These are phyloP conservation scores for Meteorus cinctellus DNA, from an alignment of 2,888 invertebrate species.

Conservation along the genomic window DNA sequence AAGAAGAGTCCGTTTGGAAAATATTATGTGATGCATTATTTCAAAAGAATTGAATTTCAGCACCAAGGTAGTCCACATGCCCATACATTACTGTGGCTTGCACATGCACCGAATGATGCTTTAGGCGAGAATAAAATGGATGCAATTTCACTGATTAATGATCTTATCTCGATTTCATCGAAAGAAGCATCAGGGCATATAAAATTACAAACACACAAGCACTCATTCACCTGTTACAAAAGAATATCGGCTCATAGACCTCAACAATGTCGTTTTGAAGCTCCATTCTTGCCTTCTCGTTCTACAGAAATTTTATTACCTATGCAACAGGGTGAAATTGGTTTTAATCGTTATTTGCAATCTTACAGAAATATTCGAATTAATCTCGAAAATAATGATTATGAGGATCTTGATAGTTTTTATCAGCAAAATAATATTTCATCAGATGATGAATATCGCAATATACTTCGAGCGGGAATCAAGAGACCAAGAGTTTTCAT, in stretches of 20 bases:
- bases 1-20: constrained; percentile 61
- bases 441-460: constrained; percentile 57
- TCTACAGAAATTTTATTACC: constrained; percentile 56
- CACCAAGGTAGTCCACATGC: constrained; percentile 69
- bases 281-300: constrained; percentile 60
- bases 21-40: constrained; percentile 52
- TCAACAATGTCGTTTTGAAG: constrained; percentile 62
- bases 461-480: constrained; percentile 41
- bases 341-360: neutral
- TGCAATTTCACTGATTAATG: too few species aligned
- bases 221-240: constrained; percentile 62
- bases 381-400: constrained; percentile 52
- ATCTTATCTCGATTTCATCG: constrained; percentile 52
- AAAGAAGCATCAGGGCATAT: constrained; percentile 56
- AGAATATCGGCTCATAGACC: constrained; percentile 47
- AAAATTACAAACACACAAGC: constrained; percentile 59
- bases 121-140: too few species aligned
- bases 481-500: constrained; percentile 50
- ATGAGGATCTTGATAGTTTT: constrained; percentile 50
- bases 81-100: constrained; percentile 69
- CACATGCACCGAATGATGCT: too few species aligned
- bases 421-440: constrained; percentile 51
- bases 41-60: constrained; percentile 68
- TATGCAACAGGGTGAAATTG: constrained; percentile 45
- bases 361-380: constrained; percentile 28